Percentiles rank a stretch among this genome's conserved stretches.
Evolutionary conservation across 2,888 invertebrate species (phyloP).

Genomic region (Sycophila texana): DNA sequence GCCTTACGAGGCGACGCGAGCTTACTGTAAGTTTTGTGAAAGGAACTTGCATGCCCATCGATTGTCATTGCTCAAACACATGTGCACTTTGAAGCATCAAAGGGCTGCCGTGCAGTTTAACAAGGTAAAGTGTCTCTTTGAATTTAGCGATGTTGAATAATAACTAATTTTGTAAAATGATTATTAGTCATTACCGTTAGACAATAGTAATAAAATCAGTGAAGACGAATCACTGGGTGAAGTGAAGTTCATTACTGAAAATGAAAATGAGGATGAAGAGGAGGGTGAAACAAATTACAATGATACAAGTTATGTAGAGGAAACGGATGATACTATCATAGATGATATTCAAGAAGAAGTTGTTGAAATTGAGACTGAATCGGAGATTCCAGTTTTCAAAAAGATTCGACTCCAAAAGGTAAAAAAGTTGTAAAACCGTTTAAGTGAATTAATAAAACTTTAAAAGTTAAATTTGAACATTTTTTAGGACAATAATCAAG

Average conservation of each 20-base stretch:
- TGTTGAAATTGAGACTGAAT: slow-evolving; percentile 53
- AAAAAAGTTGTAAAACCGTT: slow-evolving; percentile 5
- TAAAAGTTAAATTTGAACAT: neutral
- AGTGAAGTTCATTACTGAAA: slow-evolving; percentile 67
- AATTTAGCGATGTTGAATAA: neutral
- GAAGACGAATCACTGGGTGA: slow-evolving; percentile 66
- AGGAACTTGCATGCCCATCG: slow-evolving; percentile 80
- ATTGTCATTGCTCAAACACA: slow-evolving; percentile 79
- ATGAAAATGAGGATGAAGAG: slow-evolving; percentile 44
- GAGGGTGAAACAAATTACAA: slow-evolving; percentile 22
- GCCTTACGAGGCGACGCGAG: slow-evolving; percentile 77
- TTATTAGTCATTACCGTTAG: slow-evolving; percentile 26
- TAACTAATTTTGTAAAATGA: slow-evolving; percentile 8
- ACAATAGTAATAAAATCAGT: neutral
- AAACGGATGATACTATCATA: slow-evolving; percentile 60
- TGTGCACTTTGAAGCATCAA: slow-evolving; percentile 79
- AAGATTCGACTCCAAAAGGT: slow-evolving; percentile 38
- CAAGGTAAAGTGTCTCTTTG: slow-evolving; percentile 21
- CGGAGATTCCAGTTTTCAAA: slow-evolving; percentile 53
- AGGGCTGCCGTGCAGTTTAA: slow-evolving; percentile 69
- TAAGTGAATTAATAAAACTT: neutral
- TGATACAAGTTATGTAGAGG: slow-evolving; percentile 29
- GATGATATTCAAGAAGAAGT: slow-evolving; percentile 57
- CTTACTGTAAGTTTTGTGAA: slow-evolving; percentile 79
- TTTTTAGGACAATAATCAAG: slow-evolving; percentile 61